Evolutionary conservation across 2,797 vertebrate species (phyloP).

Genomic region (Oreochromis grahami): DNA sequence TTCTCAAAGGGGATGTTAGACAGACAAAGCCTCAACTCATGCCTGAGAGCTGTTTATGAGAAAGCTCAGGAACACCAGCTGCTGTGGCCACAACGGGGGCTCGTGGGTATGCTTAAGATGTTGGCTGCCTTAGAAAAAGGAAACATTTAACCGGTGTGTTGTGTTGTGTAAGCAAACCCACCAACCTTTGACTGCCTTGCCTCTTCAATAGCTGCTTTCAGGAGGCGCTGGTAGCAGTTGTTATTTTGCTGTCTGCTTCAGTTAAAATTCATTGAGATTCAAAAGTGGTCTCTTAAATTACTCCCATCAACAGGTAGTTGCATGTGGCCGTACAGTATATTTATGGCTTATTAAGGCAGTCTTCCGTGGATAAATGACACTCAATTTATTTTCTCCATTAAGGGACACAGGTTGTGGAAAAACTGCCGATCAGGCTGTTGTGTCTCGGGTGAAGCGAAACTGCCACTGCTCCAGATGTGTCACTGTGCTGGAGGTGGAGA

Average conservation of each 20-base stretch:
- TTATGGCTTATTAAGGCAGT: conserved; percentile 45
- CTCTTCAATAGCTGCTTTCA: background rate
- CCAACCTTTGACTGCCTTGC: background rate
- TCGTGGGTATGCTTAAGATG: conserved; percentile 7
- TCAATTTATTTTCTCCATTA: conserved; percentile 59
- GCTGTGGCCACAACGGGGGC: conserved; percentile 9
- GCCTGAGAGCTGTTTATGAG: conserved; percentile 35
- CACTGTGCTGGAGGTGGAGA: conserved; percentile 47
- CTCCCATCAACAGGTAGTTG: conserved; percentile 9
- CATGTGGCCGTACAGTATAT: conserved; percentile 13
- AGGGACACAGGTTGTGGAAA: conserved; percentile 12
- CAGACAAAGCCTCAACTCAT: conserved; percentile 11
- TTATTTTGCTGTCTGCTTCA: conserved; percentile 11
- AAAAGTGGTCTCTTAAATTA: conserved; percentile 33
- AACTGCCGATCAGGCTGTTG: conserved; percentile 50
- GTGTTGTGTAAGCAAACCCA: background rate
- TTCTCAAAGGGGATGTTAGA: conserved; percentile 11
- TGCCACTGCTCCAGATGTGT: conserved; percentile 55
- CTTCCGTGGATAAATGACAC: conserved; percentile 53
- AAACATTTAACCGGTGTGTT: conserved; percentile 1
- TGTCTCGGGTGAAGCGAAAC: conserved; percentile 25
- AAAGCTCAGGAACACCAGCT: conserved; percentile 8
- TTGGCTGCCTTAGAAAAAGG: background rate
- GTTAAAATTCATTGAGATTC: conserved; percentile 13
- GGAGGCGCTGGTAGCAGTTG: background rate